Evolutionary conservation across 2,888 invertebrate genomes (phyloP), one percentile per base, ranked within the genome.

Genomic region (Caenorhabditis japonica): DNA sequence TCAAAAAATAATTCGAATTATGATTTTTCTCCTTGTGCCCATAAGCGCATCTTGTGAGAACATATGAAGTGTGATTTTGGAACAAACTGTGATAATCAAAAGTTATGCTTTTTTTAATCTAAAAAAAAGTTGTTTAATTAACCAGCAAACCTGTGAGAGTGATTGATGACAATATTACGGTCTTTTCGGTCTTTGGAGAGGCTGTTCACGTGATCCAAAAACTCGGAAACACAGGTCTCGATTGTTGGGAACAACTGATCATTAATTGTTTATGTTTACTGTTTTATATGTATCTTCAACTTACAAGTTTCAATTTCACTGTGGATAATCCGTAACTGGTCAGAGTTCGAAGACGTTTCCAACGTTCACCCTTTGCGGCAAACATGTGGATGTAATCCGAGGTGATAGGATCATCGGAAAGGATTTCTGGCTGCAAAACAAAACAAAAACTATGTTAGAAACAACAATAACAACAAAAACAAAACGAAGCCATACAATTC

Each of bases 281-380:
- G 4, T 52, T 27, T 38, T 13, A n/a, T n/a, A n/a, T n/a, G n/a
- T n/a, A 30, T 56, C 25, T 13, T 19, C 51, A 17, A 36, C 43
- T 27, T 10, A 80, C 80, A 46, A 64, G 36, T 66, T 77, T 76
- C 47, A 80, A 43, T 55, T 80, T 80, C 3, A 66, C 52, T n/a
- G 68, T 62, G 4, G 76, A 77, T 4, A 82, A 39, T 17, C 76
- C 76, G 43, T 56, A 66, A 39, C 89, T 89, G n/a, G 90, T 87
- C 10, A 89, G 84, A 23, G 88, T 86, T 17, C 91, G 83, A 21
- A 90, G 88, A 17, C 90, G 84, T 80, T 90, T 90, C 91, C 91
- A 91, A 30, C 89, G 83, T 46, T 88, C 87, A 21, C 89, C 89
- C 2, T 88, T 82, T 3, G 68, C 89, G 83, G 86, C 86, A 74